A percentile compares a stretch with the other conserved stretches of the same genome.
Evolutionary conservation across 2,888 invertebrate genomes (phyloP).

Genomic region (Leptopterna dolabrata): DNA sequence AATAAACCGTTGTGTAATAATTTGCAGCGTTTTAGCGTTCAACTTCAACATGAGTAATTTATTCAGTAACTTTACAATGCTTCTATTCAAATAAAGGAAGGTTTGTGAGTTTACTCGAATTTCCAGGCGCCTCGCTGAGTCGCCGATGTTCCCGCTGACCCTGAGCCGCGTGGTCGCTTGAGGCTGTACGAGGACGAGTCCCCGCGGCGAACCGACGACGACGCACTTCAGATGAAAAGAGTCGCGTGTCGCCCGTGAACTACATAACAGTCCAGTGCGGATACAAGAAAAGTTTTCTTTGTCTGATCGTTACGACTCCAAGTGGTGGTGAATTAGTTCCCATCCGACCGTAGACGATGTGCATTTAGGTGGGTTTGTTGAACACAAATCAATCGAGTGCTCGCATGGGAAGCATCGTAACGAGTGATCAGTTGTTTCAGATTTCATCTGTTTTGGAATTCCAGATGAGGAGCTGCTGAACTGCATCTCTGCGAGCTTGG

Average conservation of each 20-base stretch:
- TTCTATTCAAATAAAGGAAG: no score
- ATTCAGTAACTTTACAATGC: no score
- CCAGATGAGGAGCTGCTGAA: no score
- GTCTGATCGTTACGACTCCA: neutral
- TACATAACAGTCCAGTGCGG: neutral
- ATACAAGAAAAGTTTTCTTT: neutral
- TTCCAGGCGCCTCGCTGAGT: neutral
- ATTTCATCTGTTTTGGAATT: no score
- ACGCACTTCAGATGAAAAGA: neutral
- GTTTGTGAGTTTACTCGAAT: no score
- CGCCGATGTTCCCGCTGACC: neutral
- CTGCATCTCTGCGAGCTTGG: no score
- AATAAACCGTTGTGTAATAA: no score
- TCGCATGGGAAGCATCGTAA: no score
- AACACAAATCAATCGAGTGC: neutral
- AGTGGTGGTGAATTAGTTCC: slow-evolving; percentile 3
- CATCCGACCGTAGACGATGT: neutral
- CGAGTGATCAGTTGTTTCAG: no score
- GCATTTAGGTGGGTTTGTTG: neutral
- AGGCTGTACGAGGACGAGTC: neutral
- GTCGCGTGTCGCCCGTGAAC: neutral
- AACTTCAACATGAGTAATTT: no score
- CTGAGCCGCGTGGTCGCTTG: neutral
- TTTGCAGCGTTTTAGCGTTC: no score
- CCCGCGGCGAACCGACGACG: neutral